phyloP scores from a whole-genome alignment of 1,140 invertebrate genomes.

The Dysdera silvatica region DNA sequence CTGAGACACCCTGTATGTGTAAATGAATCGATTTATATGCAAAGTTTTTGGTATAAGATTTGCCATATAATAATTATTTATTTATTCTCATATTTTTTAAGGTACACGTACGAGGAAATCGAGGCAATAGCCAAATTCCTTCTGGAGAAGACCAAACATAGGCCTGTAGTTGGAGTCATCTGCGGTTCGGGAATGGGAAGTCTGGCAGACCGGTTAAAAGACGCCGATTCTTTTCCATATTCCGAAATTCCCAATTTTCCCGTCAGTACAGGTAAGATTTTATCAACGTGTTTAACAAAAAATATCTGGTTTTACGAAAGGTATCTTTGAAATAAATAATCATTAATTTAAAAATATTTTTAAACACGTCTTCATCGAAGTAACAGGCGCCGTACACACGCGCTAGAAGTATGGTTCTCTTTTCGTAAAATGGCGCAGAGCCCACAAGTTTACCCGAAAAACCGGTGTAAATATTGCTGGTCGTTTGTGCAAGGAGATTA shows the following conservation, averaged over 20 bases:
- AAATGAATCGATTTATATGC: too few relatives aligned
- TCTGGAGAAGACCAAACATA: conserved; percentile 53
- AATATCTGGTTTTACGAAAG: background rate
- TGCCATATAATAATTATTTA: too few relatives aligned
- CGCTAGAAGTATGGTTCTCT: too few relatives aligned
- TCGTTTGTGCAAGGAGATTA: too few relatives aligned
- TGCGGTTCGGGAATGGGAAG: conserved; percentile 87
- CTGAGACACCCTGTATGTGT: too few relatives aligned
- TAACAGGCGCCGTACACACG: too few relatives aligned
- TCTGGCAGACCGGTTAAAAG: conserved; percentile 66
- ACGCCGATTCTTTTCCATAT: conserved; percentile 69
- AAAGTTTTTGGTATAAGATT: too few relatives aligned
- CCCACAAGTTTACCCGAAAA: too few relatives aligned
- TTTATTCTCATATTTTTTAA: conserved; percentile 47
- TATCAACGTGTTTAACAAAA: background rate
- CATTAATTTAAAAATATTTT: too few relatives aligned
- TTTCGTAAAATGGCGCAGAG: too few relatives aligned
- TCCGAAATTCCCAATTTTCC: conserved; percentile 85
- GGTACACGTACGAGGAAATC: conserved; percentile 74
- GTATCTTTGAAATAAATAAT: background rate
- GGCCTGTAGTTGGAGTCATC: conserved; percentile 80
- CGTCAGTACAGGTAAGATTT: conserved; percentile 53
- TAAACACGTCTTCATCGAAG: too few relatives aligned
- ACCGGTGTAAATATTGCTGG: too few relatives aligned
- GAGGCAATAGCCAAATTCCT: conserved; percentile 67